Base-by-base conservation (phyloP, 2,113 vertebrate species). In the Myotis davidii region DNA sequence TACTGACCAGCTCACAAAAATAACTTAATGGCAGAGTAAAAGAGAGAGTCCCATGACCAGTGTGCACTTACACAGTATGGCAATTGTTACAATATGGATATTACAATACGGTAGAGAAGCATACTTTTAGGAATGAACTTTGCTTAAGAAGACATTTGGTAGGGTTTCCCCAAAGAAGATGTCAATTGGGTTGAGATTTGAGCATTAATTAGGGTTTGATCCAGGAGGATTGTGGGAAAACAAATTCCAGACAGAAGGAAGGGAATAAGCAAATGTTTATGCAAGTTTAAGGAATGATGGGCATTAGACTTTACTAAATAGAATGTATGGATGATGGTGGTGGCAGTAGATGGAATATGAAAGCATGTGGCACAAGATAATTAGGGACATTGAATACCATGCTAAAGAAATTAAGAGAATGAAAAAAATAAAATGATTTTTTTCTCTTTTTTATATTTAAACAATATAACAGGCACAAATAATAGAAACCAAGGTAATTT, bases 401-500 rank as follows among this genome's bases (percentile, higher is more conserved):
- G 3, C 25, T 52, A 11, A 72, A 32, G 61, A 25, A 50, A 61
- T 29, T 78, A 59, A 82, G 70, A 90, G 13, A 72, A 39, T 21
- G 17, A 8, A 21, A 72, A 42, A 67, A 79, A 13, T 23, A 52
- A 78, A n/a, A 39, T 45, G 45, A 73, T 27, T 5, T 7, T 7
- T n/a, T 61, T 32, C 42, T 92, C 29, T 76, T 87, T 48, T 42
- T 18, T 70, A 39, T n/a, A 64, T 73, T 88, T 82, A 70, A 69
- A 77, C 21, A 81, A 54, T 52, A 79, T n/a, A 34, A 37, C 10
- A 72, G 37, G 13, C 59, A 72, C 20, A 96, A 92, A 69, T 90
- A 83, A 64, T 74, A 94, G 56, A 93, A 96, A 92, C 34, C 2
- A 85, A 70, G 37, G 14, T 48, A 82, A 92, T 88, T n/a, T 48